Base-by-base conservation (phyloP, 2,797 vertebrate species). In the Halcyon smyrnensis region DNA sequence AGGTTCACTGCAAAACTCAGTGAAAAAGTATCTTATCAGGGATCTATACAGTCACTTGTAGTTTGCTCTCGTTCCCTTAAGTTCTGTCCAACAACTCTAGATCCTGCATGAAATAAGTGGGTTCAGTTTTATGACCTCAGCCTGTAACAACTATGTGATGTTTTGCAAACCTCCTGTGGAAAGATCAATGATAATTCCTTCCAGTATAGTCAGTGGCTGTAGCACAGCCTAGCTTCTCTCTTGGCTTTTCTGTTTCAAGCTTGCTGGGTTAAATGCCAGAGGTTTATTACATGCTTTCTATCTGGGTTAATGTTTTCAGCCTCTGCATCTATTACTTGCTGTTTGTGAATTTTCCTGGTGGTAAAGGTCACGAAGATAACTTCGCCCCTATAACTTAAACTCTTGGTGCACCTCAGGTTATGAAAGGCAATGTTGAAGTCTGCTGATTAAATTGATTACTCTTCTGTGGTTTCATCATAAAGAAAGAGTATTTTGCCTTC, bases 21-120 rank as follows among this genome's bases (percentile, higher is more conserved):
- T 76, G 84, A 76, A 92, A 84, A 95, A 91, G 46, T 69, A 84
- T 93, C 96, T 97, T 97, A 96, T 96, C 94, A 74, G 62, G 50
- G 18, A 95, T 82, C 92, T 78, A 16, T 87, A 79, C 34, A 73
- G 65, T 89, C 75, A 50, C 77, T 67, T 75, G 46, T 54, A 90
- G 86, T 90, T 96, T 95, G 67, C 23, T 96, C 84, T 82, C 87
- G 37, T 67, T 92, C 67, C 41, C 19, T 77, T 84, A 92, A 86
- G 73, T 75, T 77, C 70, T 57, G 54, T 67, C 51, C 78, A 95
- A 46, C 46, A 84, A 8, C 21, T 77, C 34, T 60, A 87, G 37
- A 65, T 73, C 39, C 51, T 2, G 3, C 6, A 6, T 75, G 83
- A 74, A 94, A 45, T 84, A 62, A 64, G 15, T 59, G 46, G 11